Base-by-base conservation (phyloP, 2,113 vertebrate species). In the Dromas ardeola region DNA sequence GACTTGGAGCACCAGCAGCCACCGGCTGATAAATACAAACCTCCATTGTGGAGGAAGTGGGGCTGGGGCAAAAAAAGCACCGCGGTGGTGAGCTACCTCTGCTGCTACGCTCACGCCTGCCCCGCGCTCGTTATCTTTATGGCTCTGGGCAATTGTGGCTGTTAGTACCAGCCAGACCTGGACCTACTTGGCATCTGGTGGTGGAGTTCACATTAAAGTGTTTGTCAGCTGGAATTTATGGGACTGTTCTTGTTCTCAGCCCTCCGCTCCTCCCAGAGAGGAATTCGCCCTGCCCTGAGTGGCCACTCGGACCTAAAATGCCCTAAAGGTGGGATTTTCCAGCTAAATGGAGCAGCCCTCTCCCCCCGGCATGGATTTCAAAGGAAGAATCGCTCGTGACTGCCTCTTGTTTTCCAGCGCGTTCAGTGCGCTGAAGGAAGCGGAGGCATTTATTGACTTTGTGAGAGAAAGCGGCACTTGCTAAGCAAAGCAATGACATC, bases 21-120 rank as follows among this genome's bases (percentile, higher is more conserved):
- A 38, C 56, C 20, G 73, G 52, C 85, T 89, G 88, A 93, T 86
- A 90, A 96, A 96, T 86, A 95, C 86, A 93, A 95, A 82, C 17
- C 47, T 77, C 15, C 74, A 22, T 43, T 3, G 5, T 34, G 81
- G 76, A 81, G 79, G 79, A 86, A 61, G 71, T 2, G 52, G 53
- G 30, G 5, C 45, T 15, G 65, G 78, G 86, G 55, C 86, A 95
- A 93, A 96, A 96, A 92, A 45, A 97, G 10, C 66, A 16, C 42
- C 1, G 42, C 5, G 42, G 62, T 18, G 3, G 10, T 62, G 15
- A 32, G 63, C 70, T 38, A 15, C 85, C 66, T 29, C 85, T 55
- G 38, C 80, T 36, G 92, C 86, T 42, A 5, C 1, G 19, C 88
- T 59, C 59, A 3, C 67, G 40, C 49, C 78, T 59, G 52, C 95